Conservation (phyloP, 2,888 invertebrate genomes). For the Nomada ferruginata region DNA sequence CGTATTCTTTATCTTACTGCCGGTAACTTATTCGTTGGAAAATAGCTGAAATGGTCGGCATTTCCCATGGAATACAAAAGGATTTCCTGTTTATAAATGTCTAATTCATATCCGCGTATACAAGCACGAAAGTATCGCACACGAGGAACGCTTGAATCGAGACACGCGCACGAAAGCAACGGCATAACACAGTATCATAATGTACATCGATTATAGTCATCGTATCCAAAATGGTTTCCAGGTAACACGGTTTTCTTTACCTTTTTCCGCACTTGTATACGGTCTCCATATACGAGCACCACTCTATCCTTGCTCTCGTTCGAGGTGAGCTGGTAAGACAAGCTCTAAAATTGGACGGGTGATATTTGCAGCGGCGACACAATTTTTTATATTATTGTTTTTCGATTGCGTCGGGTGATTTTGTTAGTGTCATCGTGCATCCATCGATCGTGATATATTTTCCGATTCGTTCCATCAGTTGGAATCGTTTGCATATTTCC, state of each 20-base stretch:
- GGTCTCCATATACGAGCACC: conserved; percentile 85
- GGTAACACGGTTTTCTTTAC: conserved; percentile 80
- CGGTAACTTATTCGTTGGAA: no score
- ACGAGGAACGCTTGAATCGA: conserved; percentile 3
- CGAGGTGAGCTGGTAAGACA: conserved; percentile 84
- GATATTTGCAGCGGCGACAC: conserved; percentile 32
- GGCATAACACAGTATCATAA: conserved; percentile 35
- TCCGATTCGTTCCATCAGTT: conserved; percentile 47
- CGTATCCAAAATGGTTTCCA: conserved; percentile 59
- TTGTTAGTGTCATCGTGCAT: conserved; percentile 39
- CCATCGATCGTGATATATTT: conserved; percentile 35
- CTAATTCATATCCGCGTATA: not conserved
- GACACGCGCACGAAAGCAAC: conserved; percentile 37
- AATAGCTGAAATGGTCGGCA: no score
- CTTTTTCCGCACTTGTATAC: conserved; percentile 85
- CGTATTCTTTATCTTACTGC: no score
- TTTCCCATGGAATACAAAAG: not conserved
- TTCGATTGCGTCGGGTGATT: not conserved
- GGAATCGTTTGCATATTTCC: conserved; percentile 28
- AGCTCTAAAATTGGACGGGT: conserved; percentile 78
- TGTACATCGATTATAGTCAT: conserved; percentile 52
- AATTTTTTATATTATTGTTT: conserved; percentile 19
- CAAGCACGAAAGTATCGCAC: conserved; percentile 1
- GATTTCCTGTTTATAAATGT: not conserved
- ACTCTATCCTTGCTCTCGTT: conserved; percentile 85